Evolutionary conservation across 2,888 invertebrate species (phyloP).

Genomic region (Spodoptera littoralis): DNA sequence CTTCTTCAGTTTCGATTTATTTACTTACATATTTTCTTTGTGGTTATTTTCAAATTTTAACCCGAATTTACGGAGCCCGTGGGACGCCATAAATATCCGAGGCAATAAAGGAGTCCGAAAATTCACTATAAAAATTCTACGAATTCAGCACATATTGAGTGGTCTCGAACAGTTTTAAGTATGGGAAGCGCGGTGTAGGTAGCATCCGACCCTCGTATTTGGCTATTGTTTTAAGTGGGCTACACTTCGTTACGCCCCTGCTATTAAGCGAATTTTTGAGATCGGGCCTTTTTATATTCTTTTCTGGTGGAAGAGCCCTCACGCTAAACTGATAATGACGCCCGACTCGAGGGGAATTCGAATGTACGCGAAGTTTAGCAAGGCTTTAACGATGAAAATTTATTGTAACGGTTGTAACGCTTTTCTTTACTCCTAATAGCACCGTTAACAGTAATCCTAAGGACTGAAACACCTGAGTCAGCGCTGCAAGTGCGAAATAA

Average conservation of each 20-base stretch:
- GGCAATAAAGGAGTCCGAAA: slow-evolving; percentile 81
- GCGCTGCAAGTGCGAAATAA: slow-evolving; percentile 36
- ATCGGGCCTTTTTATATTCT: slow-evolving; percentile 78
- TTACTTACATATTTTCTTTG: slow-evolving; percentile 39
- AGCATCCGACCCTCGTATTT: slow-evolving; percentile 82
- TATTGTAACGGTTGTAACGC: slow-evolving; percentile 81
- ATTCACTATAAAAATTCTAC: slow-evolving; percentile 80
- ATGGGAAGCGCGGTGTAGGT: slow-evolving; percentile 76
- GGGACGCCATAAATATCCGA: slow-evolving; percentile 80
- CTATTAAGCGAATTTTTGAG: slow-evolving; percentile 80
- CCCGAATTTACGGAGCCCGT: slow-evolving; percentile 73
- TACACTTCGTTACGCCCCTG: slow-evolving; percentile 87
- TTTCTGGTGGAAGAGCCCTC: slow-evolving; percentile 78
- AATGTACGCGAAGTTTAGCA: slow-evolving; percentile 69
- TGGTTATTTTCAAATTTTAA: slow-evolving; percentile 73
- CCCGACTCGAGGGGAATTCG: slow-evolving; percentile 68
- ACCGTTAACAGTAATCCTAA: slow-evolving; percentile 77
- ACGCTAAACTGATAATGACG: slow-evolving; percentile 87
- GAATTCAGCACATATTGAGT: slow-evolving; percentile 87
- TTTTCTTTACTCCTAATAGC: slow-evolving; percentile 78
- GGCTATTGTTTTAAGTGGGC: slow-evolving; percentile 88
- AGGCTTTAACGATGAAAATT: slow-evolving; percentile 81
- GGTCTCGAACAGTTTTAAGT: slow-evolving; percentile 79
- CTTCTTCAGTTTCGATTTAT: slow-evolving; percentile 13
- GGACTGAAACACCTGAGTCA: slow-evolving; percentile 77